Base-by-base conservation (phyloP, 2,888 invertebrate genomes). In the Drosophila mimetica region DNA sequence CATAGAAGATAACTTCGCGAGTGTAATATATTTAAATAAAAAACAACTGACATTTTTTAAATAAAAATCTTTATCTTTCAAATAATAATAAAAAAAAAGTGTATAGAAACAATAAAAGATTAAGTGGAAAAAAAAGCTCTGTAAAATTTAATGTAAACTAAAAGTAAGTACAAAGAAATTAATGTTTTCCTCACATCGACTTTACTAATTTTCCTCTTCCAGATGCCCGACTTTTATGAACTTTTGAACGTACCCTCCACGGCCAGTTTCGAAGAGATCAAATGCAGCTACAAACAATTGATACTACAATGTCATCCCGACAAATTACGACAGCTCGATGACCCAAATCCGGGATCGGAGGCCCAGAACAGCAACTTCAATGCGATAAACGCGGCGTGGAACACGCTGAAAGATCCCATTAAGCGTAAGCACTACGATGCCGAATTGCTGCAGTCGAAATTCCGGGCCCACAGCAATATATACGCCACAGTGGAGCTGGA, bases 361-460 rank as follows among this genome's bases (percentile, higher is more conserved):
- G 4, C 28, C 39, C 30, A 66, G 36, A 66, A 44, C 60, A 20
- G 66, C 25, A 36, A 90, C 71, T 94, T 94, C 90, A 89, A 93
- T 61, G 88, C 90, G 50, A 93, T 96, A 71, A 94, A 94, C 85
- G 93, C 94, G 86, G 96, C 96, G n/a, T 96, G 96, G 95, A 93
- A 94, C 76, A 92, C 94, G 57, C 90, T 96, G 41, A 93, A 94
- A 82, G 93, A 96, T 89, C 92, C 93, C 34, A 89, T 92, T 42
- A 92, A 90, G 48, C 93, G 95, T 57, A 94, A 93, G 89, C 93
- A 93, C 76, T 96, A 96, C 86, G 95, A 96, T 89, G 93, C 94
- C 4, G 91, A 92, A 78, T 91, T 94, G 58, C 91, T 93, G 55
- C 94, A 95, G 88, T 91, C 92, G 28, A 93, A 93, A 88, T 93